Percentiles rank a stretch among this genome's conserved stretches.
Evolutionary conservation across 2,888 invertebrate genomes (phyloP).

Genomic region (Tricholauxania praeusta): DNA sequence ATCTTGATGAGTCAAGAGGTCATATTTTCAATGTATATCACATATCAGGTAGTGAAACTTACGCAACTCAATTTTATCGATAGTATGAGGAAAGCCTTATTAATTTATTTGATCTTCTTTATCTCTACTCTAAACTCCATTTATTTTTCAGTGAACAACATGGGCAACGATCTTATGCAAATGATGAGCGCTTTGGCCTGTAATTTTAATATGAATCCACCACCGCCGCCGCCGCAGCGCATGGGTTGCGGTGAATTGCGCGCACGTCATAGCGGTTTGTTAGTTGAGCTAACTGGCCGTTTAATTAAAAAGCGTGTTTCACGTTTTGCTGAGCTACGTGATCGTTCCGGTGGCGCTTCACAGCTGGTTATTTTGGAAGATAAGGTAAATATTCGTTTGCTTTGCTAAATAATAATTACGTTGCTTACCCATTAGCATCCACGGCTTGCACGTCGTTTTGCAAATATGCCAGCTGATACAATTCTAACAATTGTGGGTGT

Average conservation of each 20-base stretch:
- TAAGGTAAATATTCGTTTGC: conserved; percentile 47
- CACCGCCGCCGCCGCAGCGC: conserved; percentile 64
- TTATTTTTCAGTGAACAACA: conserved; percentile 48
- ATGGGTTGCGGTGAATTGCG: conserved; percentile 74
- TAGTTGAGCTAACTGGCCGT: conserved; percentile 75
- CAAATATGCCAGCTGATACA: conserved; percentile 67
- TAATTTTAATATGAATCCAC: conserved; percentile 64
- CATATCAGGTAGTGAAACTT: no score
- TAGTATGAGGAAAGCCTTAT: no score
- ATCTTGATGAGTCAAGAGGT: no score
- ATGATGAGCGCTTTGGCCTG: conserved; percentile 63
- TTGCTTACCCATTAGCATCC: conserved; percentile 56
- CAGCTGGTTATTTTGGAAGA: conserved; percentile 71
- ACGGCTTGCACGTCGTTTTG: conserved; percentile 65
- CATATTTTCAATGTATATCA: no score
- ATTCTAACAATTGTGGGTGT: conserved; percentile 65
- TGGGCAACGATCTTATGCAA: conserved; percentile 60
- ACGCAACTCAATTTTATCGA: no score
- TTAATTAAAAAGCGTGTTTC: conserved; percentile 72
- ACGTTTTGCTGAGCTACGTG: conserved; percentile 74
- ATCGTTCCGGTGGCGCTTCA: conserved; percentile 74
- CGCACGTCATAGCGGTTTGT: conserved; percentile 69
- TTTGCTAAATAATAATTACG: neutral
- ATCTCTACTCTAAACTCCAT: neutral
- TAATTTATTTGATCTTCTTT: no score